Percentiles rank a stretch among this genome's conserved stretches.
Conservation (phyloP, 2,797 vertebrate genomes). For the Pipistrellus pipistrellus region DNA sequence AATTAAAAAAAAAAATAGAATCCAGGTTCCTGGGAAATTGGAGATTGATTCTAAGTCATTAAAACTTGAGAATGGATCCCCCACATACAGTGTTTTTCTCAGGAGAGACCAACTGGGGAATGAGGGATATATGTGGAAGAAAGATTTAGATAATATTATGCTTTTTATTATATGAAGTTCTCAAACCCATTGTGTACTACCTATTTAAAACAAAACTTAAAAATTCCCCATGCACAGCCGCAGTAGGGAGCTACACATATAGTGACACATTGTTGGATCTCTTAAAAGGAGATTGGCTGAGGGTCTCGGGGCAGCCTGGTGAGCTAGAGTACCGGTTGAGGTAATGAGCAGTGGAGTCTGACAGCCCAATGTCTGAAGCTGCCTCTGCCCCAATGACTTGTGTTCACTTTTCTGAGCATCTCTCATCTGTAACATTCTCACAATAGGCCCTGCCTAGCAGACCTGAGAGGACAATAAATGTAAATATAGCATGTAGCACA, state of each 20-base stretch:
- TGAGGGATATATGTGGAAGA: not conserved
- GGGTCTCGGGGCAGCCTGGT: not conserved
- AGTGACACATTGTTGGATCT: not conserved
- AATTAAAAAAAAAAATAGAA: not conserved
- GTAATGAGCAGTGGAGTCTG: fast-evolving
- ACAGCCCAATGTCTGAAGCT: not conserved
- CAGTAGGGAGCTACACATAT: not conserved
- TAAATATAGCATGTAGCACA: not conserved
- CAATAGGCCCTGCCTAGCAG: not conserved
- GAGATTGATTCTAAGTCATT: not conserved
- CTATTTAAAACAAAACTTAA: not conserved
- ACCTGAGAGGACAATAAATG: not conserved
- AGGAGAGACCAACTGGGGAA: not conserved
- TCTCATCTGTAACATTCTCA: not conserved
- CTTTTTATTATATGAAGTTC: not conserved
- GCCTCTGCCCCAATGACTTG: not conserved
- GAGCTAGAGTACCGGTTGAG: fast-evolving
- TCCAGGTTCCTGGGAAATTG: not conserved
- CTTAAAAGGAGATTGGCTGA: not conserved
- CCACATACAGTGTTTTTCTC: not conserved
- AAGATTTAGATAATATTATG: not conserved
- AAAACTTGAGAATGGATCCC: not conserved
- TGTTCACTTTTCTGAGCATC: not conserved
- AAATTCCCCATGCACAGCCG: not conserved
- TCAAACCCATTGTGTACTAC: not conserved